Evolutionary conservation across 2,113 vertebrate genomes (phyloP).

Genomic region (Anguilla rostrata): DNA sequence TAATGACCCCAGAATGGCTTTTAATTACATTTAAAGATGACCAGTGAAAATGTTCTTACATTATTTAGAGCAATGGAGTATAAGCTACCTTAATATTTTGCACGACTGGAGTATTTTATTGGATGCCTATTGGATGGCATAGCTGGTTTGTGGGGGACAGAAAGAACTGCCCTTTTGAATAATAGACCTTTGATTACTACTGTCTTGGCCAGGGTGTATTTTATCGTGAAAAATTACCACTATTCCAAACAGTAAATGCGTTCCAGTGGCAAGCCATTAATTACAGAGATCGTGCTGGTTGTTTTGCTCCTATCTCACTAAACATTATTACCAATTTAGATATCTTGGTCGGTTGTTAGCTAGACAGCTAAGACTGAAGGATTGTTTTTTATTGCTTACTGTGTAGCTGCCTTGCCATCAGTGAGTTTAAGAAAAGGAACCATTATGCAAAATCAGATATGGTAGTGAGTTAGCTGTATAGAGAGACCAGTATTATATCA

Average conservation of each 20-base stretch:
- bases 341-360: neutral
- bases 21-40: too few relatives aligned
- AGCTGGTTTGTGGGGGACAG: neutral
- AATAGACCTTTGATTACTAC: neutral
- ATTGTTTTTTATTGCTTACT: neutral
- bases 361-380: neutral
- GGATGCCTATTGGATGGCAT: neutral
- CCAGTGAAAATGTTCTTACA: too few relatives aligned
- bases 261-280: neutral
- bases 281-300: neutral
- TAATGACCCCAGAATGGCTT: too few relatives aligned
- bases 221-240: neutral
- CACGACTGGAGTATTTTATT: neutral
- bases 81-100: neutral
- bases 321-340: constrained; percentile 1
- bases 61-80: neutral
- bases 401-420: neutral
- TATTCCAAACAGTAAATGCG: neutral
- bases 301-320: neutral
- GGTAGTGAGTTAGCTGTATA: neutral
- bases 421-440: neutral
- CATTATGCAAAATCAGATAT: neutral
- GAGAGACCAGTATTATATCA: neutral
- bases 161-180: neutral
- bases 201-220: neutral